Conservation (phyloP, 2,888 invertebrate species). For the Proisotoma minuta region DNA sequence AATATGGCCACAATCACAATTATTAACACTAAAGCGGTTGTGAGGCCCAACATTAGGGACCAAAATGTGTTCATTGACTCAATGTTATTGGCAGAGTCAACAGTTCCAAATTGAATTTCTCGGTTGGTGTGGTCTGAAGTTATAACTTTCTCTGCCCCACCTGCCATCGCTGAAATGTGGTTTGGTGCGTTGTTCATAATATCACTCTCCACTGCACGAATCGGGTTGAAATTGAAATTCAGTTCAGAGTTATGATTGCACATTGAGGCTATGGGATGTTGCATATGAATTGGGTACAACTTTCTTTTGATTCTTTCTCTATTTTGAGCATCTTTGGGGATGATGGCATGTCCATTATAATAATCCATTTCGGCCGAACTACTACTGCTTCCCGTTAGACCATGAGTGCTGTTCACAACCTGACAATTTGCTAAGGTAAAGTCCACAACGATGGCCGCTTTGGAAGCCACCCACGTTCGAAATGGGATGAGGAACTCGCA, state of each 20-base stretch:
- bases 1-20: constrained; percentile 34
- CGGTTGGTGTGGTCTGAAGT: constrained; percentile 16
- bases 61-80: constrained; percentile 13
- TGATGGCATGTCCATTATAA: constrained; percentile 1
- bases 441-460: constrained; percentile 23
- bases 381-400: constrained; percentile 8
- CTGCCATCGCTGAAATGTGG: constrained; percentile 32
- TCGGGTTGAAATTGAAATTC: constrained; percentile 18
- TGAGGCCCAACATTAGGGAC: constrained; percentile 27
- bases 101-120: constrained; percentile 12
- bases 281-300: constrained; percentile 10
- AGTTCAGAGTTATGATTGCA: constrained; percentile 22
- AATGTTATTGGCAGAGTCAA: constrained; percentile 7
- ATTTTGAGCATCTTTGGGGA: not conserved
- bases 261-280: constrained; percentile 55
- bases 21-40: constrained; percentile 24
- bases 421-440: constrained; percentile 29
- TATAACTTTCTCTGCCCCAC: constrained; percentile 29
- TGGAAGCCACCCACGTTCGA: constrained; percentile 63
- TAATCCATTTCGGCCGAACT: constrained; percentile 3
- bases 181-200: constrained; percentile 28
- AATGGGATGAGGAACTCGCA: constrained; percentile 76
- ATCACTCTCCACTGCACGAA: constrained; percentile 24
- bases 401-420: constrained; percentile 9
- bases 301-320: not conserved